Conservation (phyloP, 2,888 invertebrate species). For the Pristionchus arcanus region DNA sequence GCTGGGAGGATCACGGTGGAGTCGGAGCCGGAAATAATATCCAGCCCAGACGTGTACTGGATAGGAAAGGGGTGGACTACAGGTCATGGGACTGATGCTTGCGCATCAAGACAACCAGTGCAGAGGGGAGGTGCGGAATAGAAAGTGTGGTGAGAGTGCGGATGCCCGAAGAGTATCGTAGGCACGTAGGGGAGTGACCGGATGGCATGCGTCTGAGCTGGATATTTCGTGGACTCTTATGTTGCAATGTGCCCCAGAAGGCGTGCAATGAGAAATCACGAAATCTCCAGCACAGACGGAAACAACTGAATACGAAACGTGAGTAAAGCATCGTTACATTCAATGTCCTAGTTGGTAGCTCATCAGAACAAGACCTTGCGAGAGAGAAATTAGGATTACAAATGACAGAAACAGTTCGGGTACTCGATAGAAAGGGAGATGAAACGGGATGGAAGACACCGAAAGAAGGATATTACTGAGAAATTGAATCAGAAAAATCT, state of each 20-base stretch:
- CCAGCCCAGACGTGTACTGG: neutral
- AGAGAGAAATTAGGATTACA: neutral
- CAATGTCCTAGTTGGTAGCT: conserved; percentile 31
- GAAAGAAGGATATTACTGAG: conserved; percentile 2
- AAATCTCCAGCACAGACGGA: neutral
- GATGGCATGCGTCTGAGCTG: neutral
- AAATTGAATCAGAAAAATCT: no score
- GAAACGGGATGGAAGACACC: conserved; percentile 28
- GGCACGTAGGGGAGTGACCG: conserved; percentile 10
- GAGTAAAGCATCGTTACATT: conserved; percentile 32
- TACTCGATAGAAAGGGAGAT: neutral
- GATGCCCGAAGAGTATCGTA: neutral
- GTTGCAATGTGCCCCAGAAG: no score
- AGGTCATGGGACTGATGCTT: neutral
- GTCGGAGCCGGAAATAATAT: no score
- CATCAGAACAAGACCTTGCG: conserved; percentile 24
- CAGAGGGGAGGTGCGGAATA: neutral
- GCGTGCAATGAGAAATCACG: neutral
- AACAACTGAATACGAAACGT: neutral
- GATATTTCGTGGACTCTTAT: neutral
- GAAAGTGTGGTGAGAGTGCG: neutral
- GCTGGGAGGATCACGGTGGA: conserved; percentile 15
- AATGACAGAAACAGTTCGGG: neutral
- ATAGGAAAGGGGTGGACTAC: neutral
- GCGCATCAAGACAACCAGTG: neutral